Evolutionary conservation across 2,797 vertebrate species (phyloP).

Genomic region (Thaleichthys pacificus): DNA sequence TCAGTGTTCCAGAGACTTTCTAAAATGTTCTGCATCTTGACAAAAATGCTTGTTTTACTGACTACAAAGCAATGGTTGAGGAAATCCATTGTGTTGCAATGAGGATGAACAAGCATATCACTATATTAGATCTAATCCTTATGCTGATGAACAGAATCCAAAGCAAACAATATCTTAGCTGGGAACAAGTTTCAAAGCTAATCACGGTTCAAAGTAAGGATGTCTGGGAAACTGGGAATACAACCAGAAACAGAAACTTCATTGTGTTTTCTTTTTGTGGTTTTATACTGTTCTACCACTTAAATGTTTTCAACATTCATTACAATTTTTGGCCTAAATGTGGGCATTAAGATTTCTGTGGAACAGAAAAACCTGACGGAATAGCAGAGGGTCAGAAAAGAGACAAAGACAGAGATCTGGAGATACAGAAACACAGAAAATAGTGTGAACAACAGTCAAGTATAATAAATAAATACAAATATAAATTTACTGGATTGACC

Average conservation of each 20-base stretch:
- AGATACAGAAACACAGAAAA: background rate
- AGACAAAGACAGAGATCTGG: no score
- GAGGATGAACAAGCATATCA: conserved; percentile 38
- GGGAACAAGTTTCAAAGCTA: conserved; percentile 24
- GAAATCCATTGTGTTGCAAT: conserved; percentile 30
- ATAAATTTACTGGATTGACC: background rate
- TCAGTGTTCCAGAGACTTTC: conserved; percentile 22
- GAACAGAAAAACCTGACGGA: no score
- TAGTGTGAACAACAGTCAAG: background rate
- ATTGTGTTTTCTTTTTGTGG: conserved; percentile 11
- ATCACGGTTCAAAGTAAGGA: conserved; percentile 39
- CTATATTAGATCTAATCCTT: conserved; percentile 50
- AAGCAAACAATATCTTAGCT: conserved; percentile 47
- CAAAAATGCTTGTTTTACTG: no score
- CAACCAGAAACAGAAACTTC: conserved; percentile 45
- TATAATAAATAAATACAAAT: background rate
- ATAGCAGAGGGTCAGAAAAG: no score
- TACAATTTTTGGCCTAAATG: no score
- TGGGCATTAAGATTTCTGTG: no score
- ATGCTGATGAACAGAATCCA: conserved; percentile 40
- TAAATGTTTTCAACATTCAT: no score
- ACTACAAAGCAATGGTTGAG: no score
- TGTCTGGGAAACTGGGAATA: conserved; percentile 25
- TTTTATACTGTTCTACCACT: background rate
- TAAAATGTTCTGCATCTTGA: conserved; percentile 1